Percentiles rank a stretch among this genome's conserved stretches.
Conservation (phyloP, 2,888 invertebrate genomes). For the Drosophila paranaensis region DNA sequence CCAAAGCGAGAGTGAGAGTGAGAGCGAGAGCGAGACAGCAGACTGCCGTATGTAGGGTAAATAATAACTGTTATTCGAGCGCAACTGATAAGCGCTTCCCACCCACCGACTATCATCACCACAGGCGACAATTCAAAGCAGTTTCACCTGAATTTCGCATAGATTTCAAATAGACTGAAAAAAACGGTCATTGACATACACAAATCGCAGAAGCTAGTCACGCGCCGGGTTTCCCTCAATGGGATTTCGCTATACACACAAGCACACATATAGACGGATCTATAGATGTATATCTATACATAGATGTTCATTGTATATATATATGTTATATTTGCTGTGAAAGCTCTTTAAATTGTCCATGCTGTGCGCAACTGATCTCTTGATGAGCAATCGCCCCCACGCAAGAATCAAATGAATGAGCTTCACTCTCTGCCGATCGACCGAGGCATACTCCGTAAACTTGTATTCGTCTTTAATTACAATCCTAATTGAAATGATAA, state of each 20-base stretch:
- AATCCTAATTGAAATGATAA: not conserved
- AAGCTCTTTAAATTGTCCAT: conserved; percentile 43
- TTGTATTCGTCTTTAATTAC: conserved; percentile 1
- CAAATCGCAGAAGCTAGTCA: conserved; percentile 60
- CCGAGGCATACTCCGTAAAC: not conserved
- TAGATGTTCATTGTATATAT: too few species aligned
- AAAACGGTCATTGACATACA: conserved; percentile 66
- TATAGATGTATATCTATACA: not conserved
- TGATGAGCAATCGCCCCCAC: conserved; percentile 22
- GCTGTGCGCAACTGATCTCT: conserved; percentile 30
- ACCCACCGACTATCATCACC: conserved; percentile 1
- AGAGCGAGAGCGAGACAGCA: conserved; percentile 15
- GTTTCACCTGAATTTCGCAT: conserved; percentile 40
- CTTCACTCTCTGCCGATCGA: not conserved
- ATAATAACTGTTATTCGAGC: conserved; percentile 42
- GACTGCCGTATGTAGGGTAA: conserved; percentile 45
- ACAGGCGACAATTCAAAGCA: not conserved
- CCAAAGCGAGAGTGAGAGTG: not conserved
- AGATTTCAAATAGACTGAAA: conserved; percentile 19
- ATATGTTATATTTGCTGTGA: conserved; percentile 11
- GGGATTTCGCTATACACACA: conserved; percentile 21
- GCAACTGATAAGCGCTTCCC: conserved; percentile 41
- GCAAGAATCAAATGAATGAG: not conserved
- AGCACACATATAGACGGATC: conserved; percentile 3
- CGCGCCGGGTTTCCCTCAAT: conserved; percentile 62